These are phyloP conservation scores for Cryptotis parvus DNA, from an alignment of 2,113 vertebrate species.

Conservation along the genomic window DNA sequence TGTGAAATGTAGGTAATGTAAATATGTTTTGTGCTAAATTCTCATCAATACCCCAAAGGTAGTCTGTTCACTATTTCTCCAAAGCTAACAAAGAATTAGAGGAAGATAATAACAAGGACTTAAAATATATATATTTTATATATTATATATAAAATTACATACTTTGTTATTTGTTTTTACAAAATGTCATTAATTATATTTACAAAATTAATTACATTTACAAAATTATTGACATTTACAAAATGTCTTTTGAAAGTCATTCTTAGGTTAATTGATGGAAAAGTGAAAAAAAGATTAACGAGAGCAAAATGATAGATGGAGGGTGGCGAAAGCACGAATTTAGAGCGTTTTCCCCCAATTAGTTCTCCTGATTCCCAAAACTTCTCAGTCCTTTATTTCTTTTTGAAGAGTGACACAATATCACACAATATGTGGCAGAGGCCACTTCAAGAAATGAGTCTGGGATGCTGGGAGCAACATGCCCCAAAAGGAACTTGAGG, in stretches of 20 bases:
- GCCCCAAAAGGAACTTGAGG: too few species aligned
- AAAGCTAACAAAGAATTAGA: constrained; percentile 2
- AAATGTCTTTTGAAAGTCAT: background rate
- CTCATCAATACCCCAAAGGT: background rate
- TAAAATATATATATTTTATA: background rate
- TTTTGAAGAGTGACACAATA: constrained; percentile 30
- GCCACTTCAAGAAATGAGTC: background rate
- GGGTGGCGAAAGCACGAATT: background rate
- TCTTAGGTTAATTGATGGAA: background rate
- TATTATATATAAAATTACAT: background rate
- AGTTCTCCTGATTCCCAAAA: background rate
- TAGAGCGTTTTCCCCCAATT: background rate
- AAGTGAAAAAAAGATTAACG: background rate
- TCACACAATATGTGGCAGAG: background rate
- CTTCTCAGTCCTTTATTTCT: constrained; percentile 12
- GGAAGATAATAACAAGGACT: background rate
- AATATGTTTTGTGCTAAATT: background rate
- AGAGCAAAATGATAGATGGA: background rate
- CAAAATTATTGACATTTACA: too few species aligned
- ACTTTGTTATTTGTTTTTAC: background rate
- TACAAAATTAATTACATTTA: too few species aligned
- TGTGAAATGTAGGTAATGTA: background rate
- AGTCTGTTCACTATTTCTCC: background rate
- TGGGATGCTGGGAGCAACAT: too few species aligned
- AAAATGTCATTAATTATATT: too few species aligned